Base-by-base conservation (phyloP, 37 sponge, comb jelly and placozoan species). In the Eunapius fragilis region DNA sequence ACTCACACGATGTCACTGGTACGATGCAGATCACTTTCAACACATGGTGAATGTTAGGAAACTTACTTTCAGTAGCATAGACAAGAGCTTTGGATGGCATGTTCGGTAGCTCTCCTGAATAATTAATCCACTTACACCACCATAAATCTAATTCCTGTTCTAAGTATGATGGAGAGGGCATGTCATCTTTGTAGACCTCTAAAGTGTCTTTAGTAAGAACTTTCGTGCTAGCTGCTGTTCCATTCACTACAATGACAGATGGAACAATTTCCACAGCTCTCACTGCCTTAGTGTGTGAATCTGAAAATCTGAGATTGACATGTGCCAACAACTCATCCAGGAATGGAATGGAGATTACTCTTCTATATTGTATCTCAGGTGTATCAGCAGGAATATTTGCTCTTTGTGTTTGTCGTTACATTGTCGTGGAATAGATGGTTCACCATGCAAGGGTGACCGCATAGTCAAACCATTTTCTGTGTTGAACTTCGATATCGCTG, bases 301-400 rank as follows among this genome's bases (percentile, higher is more conserved):
- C 33, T 33, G 83, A 50, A 76, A 91, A 91, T 67, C 91, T 76
- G 26, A 24, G 26, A 13, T 91, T 72, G 11, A 91, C 26, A 37
- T 91, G 74, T 24, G 58, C n/a, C 31, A 77, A 32, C 73, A 90
- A 35, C 30, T 80, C 31, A 67, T 90, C 91, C 37, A 87, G 75
- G 34, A 92, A 88, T 32, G 85, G 92, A 31, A 88, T 87, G 33
- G 92, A 74, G n/a, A 88, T 45, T 17, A 76, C 25, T 24, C 92
- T 49, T 24, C 84, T 80, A 35, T 84, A 92, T 45, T 88, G 84
- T 32, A 37, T 70, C 79, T 92, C 92, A 31, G 87, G 76, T 32
- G 80, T 86, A 25, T 83, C 84, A 25, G 80, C 92, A 71, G 92
- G 92, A 48, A 41, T 45, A 49, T 91, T 92, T 33, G 31, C 71